Percentiles rank a stretch among this genome's conserved stretches.
Evolutionary conservation across 2,888 invertebrate species (phyloP).

Genomic region (Xestia xanthographa): DNA sequence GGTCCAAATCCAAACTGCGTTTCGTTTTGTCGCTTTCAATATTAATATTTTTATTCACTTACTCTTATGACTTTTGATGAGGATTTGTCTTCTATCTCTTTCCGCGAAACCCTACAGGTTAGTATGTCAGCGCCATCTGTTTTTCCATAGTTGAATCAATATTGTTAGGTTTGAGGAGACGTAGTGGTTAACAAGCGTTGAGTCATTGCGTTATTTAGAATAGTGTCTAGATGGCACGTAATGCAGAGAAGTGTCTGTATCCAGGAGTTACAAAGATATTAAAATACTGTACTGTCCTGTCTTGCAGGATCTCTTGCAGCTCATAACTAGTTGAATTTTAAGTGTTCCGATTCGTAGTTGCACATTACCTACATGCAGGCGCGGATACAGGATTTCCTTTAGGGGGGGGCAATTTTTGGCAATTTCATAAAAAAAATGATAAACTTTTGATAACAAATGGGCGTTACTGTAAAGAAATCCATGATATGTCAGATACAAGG

Average conservation of each 20-base stretch:
- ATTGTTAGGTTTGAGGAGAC: not conserved
- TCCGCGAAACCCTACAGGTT: constrained; percentile 30
- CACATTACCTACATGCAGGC: too few species aligned
- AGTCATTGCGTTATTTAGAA: not conserved
- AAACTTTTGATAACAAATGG: too few species aligned
- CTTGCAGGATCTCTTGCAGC: not conserved
- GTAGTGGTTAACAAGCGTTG: not conserved
- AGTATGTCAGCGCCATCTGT: constrained; percentile 55
- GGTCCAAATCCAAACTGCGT: too few species aligned
- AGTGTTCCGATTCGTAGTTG: not conserved
- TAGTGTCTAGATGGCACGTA: constrained; percentile 50
- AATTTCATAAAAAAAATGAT: too few species aligned
- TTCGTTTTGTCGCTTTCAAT: constrained; percentile 41
- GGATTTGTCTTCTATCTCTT: constrained; percentile 51
- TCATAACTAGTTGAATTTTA: not conserved
- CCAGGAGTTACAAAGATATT: not conserved
- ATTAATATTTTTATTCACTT: constrained; percentile 63
- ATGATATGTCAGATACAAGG: too few species aligned
- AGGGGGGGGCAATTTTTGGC: too few species aligned
- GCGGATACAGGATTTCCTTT: too few species aligned
- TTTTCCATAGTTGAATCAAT: constrained; percentile 14
- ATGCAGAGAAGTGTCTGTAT: not conserved
- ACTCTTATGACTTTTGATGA: constrained; percentile 47
- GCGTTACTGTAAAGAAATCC: too few species aligned
- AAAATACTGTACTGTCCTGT: not conserved